Base-by-base conservation (phyloP, 2,888 invertebrate species). In the Mythimna impura region DNA sequence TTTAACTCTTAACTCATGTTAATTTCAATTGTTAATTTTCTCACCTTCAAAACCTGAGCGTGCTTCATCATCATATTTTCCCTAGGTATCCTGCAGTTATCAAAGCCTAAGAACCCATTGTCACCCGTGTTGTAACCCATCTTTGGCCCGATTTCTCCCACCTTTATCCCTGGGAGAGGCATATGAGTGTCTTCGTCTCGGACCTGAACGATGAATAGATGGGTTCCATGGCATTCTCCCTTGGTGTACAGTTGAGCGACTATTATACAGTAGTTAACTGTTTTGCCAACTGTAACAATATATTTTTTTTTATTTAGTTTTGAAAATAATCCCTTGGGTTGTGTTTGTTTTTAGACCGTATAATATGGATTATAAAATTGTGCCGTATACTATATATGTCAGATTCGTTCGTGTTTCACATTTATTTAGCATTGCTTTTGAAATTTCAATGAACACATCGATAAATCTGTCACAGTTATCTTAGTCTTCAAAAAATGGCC, bases 131-230 rank as follows among this genome's bases (percentile, higher is more conserved):
- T 98, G 97, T 98, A 98, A 14, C 99, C 99, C 85, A 99, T 96
- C 91, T 99, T 99, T 0, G 98, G 97, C 0, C 99, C 99, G 84
- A 99, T 99, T 92, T 99, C 99, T 0, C 99, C 99, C 68, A 99
- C 97, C 90, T 97, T 98, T 71, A 99, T 97, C 88, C 99, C 99
- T 7, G 97, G 97, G 87, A 99, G 88, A 0, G 99, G 98, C 90
- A 97, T 95, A 89, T 99, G 99, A 0, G 98, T 98, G 9, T 98
- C 97, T 89, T 97, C 97, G 87, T 99, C 98, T 76, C 99, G 96
- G 17, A 99, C 95, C 91, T 99, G 99, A 0, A 99, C 98, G 81
- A 99, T 97, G 90, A 99, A 99, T 0, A 98, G 97, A 90, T 99
- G 99, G 73, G 98, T 97, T 1, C 99, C 99, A 88, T 98, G 97